A percentile compares a stretch with the other conserved stretches of the same genome.
Conservation (phyloP, 2,797 vertebrate genomes). For the Garrulus glandarius region DNA sequence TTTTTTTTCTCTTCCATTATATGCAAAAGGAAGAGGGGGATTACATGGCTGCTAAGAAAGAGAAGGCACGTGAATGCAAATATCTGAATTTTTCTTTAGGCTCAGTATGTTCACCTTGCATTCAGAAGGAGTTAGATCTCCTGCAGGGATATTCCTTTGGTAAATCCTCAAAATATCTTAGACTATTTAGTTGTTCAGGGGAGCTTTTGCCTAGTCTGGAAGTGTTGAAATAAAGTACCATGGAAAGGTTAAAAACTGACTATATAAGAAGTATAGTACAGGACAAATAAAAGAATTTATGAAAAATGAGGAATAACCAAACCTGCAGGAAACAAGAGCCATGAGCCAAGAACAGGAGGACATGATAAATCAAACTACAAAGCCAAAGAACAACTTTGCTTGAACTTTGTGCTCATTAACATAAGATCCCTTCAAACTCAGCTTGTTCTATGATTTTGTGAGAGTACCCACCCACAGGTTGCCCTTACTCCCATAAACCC, state of each 20-base stretch:
- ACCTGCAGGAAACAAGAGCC: background rate
- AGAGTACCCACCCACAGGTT: background rate
- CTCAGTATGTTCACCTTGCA: background rate
- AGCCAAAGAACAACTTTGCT: background rate
- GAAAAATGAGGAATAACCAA: background rate
- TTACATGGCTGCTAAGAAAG: background rate
- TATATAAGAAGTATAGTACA: background rate
- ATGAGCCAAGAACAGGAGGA: background rate
- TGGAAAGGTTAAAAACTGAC: background rate
- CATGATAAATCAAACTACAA: background rate
- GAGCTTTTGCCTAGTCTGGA: background rate
- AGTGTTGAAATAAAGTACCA: background rate
- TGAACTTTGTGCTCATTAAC: background rate
- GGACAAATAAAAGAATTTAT: background rate
- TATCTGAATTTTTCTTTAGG: background rate
- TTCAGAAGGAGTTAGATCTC: background rate
- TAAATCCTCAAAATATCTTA: background rate
- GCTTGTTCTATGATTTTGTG: background rate
- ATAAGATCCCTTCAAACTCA: background rate
- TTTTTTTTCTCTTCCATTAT: background rate
- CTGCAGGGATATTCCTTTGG: background rate
- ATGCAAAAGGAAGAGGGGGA: background rate
- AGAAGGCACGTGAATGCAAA: background rate
- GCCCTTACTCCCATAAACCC: background rate
- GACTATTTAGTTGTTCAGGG: background rate